A percentile compares a stretch with the other conserved stretches of the same genome.
Evolutionary conservation across 2,888 invertebrate genomes (phyloP).

Genomic region (Athalia circularis): DNA sequence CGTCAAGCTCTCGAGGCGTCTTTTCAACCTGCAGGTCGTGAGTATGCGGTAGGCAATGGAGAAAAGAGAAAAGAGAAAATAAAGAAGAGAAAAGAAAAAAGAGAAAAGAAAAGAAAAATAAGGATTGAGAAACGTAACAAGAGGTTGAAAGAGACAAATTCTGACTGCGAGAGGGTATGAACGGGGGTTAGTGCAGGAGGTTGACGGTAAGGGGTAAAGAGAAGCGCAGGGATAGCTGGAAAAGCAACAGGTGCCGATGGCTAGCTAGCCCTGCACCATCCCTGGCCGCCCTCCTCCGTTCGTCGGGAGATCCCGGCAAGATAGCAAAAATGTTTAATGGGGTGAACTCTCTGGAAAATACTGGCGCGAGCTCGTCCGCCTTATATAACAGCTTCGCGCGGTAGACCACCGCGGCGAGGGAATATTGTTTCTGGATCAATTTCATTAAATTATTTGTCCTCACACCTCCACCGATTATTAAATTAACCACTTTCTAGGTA

Average conservation of each 20-base stretch:
- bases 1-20: constrained; percentile 52
- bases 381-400: constrained; percentile 45
- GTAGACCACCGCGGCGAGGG: constrained; percentile 57
- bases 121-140: constrained; percentile 45
- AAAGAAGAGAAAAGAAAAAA: constrained; percentile 5
- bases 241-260: constrained; percentile 72
- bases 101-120: background rate
- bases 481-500: no score
- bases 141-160: constrained; percentile 43
- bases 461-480: background rate
- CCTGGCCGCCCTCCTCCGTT: constrained; percentile 50
- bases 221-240: constrained; percentile 61
- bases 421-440: constrained; percentile 68
- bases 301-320: constrained; percentile 66
- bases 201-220: constrained; percentile 23
- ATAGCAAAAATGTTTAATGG: constrained; percentile 73
- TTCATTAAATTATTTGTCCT: constrained; percentile 50
- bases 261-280: constrained; percentile 60
- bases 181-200: no score
- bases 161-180: constrained; percentile 14
- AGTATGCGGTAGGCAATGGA: constrained; percentile 5
- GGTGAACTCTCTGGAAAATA: constrained; percentile 73
- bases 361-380: constrained; percentile 60
- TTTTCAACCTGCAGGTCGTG: constrained; percentile 31
- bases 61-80: constrained; percentile 3